Conservation (phyloP, 30 jellyfish, hydroid and myxozoan genomes). For the Hydractinia echinata region DNA sequence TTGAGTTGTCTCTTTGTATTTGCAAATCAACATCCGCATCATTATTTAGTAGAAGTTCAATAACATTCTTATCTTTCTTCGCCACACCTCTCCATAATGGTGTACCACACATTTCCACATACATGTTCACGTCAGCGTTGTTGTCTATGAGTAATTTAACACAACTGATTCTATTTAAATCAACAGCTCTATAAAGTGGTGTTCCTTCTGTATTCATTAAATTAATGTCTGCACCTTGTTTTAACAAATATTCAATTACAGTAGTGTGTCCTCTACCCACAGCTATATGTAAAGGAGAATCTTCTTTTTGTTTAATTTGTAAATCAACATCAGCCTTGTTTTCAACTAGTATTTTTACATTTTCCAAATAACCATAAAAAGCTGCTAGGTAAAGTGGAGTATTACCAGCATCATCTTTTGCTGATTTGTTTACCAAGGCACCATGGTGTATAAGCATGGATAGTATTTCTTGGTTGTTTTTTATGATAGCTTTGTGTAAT, state of each 20-base stretch:
- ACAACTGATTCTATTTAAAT: background rate
- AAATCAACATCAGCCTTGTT: background rate
- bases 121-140: background rate
- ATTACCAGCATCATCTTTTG: background rate
- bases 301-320: slow-evolving; percentile 41
- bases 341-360: background rate
- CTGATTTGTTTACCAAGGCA: background rate
- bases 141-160: background rate
- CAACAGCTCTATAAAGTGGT: background rate
- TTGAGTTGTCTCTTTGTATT: background rate
- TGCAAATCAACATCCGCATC: background rate
- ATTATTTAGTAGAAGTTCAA: background rate
- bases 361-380: background rate
- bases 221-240: slow-evolving; percentile 4
- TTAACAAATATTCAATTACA: slow-evolving; percentile 40
- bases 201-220: slow-evolving; percentile 4
- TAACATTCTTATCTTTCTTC: background rate
- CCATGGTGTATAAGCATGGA: background rate
- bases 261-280: slow-evolving; percentile 67
- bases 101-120: background rate
- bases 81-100: background rate
- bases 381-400: slow-evolving; percentile 22
- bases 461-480: background rate
- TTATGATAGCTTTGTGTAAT: background rate
- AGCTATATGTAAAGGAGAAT: slow-evolving; percentile 94